A percentile compares a stretch with the other conserved stretches of the same genome.
Evolutionary conservation across 1,140 invertebrate genomes (phyloP).

Genomic region (Latrodectus geometricus): DNA sequence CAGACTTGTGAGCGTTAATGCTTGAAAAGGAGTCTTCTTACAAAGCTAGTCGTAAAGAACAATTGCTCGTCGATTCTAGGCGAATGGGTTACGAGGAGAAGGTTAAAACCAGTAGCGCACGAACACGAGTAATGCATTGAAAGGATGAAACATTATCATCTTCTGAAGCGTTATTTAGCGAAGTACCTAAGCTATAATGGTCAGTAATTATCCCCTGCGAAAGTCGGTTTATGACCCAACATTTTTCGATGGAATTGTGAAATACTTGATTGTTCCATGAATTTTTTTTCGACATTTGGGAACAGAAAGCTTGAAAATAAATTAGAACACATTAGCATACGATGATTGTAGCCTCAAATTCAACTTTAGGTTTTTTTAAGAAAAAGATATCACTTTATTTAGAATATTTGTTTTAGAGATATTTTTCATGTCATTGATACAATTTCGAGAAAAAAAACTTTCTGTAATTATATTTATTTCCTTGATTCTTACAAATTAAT

Average conservation of each 20-base stretch:
- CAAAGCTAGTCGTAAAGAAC: background rate
- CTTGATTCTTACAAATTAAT: too few relatives aligned
- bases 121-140: slow-evolving; percentile 33
- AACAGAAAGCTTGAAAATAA: background rate
- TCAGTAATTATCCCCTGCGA: slow-evolving; percentile 1
- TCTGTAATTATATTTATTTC: too few relatives aligned
- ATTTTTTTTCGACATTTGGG: background rate
- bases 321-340: background rate
- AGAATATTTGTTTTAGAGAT: too few relatives aligned
- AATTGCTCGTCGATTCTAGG: background rate
- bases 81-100: background rate
- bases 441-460: too few relatives aligned
- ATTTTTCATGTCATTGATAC: too few relatives aligned
- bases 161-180: slow-evolving; percentile 6
- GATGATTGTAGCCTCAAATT: too few relatives aligned
- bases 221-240: slow-evolving; percentile 3
- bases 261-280: background rate
- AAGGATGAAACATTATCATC: background rate
- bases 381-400: too few relatives aligned
- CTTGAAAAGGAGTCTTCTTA: background rate
- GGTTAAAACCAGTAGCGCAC: background rate
- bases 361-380: too few relatives aligned
- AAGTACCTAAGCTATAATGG: slow-evolving; percentile 1
- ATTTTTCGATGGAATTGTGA: background rate
- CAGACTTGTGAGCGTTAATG: background rate